Evolutionary conservation across 2,888 invertebrate genomes (phyloP), one percentile per base, ranked within the genome.

Genomic region (Carcina quercana): DNA sequence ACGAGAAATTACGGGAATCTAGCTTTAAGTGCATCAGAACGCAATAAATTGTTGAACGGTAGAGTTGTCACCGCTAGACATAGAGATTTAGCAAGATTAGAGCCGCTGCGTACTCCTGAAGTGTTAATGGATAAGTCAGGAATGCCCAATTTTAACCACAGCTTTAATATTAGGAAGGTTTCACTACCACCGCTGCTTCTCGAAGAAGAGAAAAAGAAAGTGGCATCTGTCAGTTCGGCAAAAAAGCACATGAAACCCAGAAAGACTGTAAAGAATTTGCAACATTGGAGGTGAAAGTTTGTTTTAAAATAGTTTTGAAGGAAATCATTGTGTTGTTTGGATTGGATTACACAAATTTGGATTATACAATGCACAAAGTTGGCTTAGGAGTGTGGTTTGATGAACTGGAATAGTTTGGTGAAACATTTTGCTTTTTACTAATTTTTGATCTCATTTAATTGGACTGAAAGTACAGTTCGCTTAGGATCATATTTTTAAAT

Each of bases 151-250:
- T n/a, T n/a, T n/a, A n/a, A n/a, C n/a, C 50, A 59, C 27, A 62
- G 68, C 8, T 70, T 63, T 42, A 66, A 50, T 40, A 54, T 72
- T 32, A 69, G 83, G 35, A 84, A 84, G 45, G 76, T 85, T 2
- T 84, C 83, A 0, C 48, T 85, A 15, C 85, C 84, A 0, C 85
- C 85, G 1, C 45, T 85, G 28, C 50, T 75, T 28, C 45, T 79
- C 28, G 79, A 83, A 21, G 84, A 84, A 30, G 80, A 79, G 32
- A 80, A 67, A 44, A 64, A 54, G 25, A 82, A 73, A 43, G 66
- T 64, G 1, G 32, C 47, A 3, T 26, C 47, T 2, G 25, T 60
- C 25, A 45, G 59, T 20, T 76, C 82, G 0, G 76, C 69, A 8
- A 80, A 72, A 40, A 76, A 71, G 40, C 50, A 60, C 15, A 58